Conservation (phyloP, 2,797 vertebrate genomes). For the Synaphobranchus kaupii region DNA sequence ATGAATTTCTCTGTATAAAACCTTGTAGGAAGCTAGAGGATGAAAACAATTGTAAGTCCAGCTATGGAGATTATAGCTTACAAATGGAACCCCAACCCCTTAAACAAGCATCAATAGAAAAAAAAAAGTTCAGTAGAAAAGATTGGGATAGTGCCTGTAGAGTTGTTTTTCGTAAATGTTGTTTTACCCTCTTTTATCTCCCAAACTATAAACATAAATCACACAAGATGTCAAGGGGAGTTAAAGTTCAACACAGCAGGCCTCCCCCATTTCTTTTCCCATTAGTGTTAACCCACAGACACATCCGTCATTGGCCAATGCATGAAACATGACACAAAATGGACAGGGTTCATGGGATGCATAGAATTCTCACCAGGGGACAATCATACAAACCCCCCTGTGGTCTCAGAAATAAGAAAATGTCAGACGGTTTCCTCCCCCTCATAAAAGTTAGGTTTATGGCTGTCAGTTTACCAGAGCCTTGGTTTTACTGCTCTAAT, state of each 20-base stretch:
- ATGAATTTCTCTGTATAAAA: background rate
- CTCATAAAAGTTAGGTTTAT: background rate
- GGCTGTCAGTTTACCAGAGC: background rate
- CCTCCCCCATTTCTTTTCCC: background rate
- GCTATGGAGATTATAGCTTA: background rate
- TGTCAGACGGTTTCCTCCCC: background rate
- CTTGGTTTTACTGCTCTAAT: background rate
- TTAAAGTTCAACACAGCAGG: conserved; percentile 17
- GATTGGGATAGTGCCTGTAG: background rate
- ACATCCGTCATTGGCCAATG: background rate
- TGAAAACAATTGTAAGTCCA: background rate
- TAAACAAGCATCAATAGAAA: background rate
- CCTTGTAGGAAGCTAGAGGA: background rate
- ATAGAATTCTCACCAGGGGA: background rate
- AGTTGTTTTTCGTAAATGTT: background rate
- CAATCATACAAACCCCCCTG: background rate
- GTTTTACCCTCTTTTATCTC: background rate
- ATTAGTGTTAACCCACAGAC: background rate
- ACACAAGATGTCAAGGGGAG: background rate
- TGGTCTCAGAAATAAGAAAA: background rate
- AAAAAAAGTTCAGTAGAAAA: background rate
- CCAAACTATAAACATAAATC: conserved; percentile 14
- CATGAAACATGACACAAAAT: background rate
- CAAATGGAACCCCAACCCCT: background rate
- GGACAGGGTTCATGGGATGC: background rate